These are phyloP conservation scores for Thunnus albacares DNA, from an alignment of 2,797 vertebrate genomes.

Conservation along the genomic window DNA sequence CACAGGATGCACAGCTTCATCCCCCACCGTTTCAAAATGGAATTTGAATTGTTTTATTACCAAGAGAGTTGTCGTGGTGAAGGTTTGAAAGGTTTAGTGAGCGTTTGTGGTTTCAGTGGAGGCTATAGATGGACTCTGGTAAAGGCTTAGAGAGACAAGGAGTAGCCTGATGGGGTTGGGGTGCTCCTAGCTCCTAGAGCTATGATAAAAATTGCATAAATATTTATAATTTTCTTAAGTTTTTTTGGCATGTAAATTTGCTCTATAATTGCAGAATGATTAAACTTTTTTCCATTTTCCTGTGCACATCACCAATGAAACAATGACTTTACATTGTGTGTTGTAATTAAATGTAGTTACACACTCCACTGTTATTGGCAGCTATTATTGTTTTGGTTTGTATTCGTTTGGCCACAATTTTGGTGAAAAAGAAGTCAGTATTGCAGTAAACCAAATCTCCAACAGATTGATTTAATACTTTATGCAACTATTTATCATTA, in stretches of 20 bases:
- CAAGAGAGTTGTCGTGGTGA: neutral
- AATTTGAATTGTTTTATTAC: constrained; percentile 23
- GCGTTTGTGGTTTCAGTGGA: neutral
- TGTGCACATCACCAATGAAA: neutral
- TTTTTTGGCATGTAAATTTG: too few species aligned
- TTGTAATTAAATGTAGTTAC: constrained; percentile 6
- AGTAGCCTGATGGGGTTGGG: neutral
- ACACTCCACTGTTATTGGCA: neutral
- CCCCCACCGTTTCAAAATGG: neutral
- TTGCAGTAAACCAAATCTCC: neutral
- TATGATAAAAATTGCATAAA: too few species aligned
- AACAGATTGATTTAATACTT: constrained; percentile 4
- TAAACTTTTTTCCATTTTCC: neutral
- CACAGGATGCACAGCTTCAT: constrained; percentile 1
- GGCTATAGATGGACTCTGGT: constrained; percentile 13
- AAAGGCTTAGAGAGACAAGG: constrained; percentile 3
- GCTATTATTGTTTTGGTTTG: neutral
- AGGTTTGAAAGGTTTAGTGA: constrained; percentile 6
- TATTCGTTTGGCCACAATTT: neutral
- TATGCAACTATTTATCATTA: constrained; percentile 6
- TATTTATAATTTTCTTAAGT: too few species aligned
- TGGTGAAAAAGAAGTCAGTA: constrained; percentile 6
- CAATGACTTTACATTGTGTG: neutral
- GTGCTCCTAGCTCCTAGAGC: neutral
- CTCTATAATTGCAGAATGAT: too few species aligned